Percentiles rank a stretch among this genome's conserved stretches.
Evolutionary conservation across 2,797 vertebrate species (phyloP).

Genomic region (Anniella stebbinsi): DNA sequence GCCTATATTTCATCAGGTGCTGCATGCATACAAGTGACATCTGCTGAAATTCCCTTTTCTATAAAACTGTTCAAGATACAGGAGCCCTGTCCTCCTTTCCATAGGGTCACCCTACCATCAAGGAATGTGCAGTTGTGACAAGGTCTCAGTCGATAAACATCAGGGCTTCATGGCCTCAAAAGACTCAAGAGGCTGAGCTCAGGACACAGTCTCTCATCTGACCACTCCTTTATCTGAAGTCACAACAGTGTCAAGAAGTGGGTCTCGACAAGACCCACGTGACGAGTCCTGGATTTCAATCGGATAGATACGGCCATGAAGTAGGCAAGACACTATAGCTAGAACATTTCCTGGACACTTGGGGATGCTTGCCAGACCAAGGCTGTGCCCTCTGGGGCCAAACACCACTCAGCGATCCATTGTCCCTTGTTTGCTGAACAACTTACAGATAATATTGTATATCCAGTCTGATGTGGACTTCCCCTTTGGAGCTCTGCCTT

Average conservation of each 20-base stretch:
- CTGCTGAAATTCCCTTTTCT: no score
- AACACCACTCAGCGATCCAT: no score
- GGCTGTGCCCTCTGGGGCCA: neutral
- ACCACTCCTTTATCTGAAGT: neutral
- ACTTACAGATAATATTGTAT: no score
- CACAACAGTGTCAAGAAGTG: neutral
- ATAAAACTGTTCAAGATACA: no score
- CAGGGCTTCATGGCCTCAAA: neutral
- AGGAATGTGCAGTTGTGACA: neutral
- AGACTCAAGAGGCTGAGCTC: neutral
- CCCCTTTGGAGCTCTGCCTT: no score
- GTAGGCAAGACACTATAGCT: neutral
- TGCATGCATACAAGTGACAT: no score
- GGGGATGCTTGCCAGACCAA: neutral
- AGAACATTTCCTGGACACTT: neutral
- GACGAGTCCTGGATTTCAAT: neutral
- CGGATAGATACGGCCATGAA: no score
- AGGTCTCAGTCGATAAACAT: slow-evolving; percentile 8
- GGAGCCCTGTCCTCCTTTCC: no score
- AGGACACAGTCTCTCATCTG: no score
- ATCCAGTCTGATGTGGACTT: no score
- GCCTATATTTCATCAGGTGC: neutral
- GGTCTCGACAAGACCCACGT: neutral
- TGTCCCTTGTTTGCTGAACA: neutral
- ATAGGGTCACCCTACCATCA: no score